Conservation (phyloP, 2,797 vertebrate genomes). For the Pseudomugil tenellus region DNA sequence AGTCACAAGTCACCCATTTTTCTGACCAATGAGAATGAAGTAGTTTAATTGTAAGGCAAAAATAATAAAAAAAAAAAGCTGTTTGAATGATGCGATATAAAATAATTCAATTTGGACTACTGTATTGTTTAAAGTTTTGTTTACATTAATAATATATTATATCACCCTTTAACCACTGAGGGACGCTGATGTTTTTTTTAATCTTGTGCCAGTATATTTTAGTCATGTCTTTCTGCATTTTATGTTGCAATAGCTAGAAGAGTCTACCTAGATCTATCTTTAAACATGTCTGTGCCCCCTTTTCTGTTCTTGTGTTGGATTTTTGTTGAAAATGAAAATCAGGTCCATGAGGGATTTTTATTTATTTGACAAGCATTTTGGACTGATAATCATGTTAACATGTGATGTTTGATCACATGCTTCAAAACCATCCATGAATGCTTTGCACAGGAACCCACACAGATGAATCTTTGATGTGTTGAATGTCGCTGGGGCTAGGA, state of each 20-base stretch:
- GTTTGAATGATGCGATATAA: constrained; percentile 45
- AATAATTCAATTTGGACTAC: constrained; percentile 68
- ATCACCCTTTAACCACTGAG: constrained; percentile 63
- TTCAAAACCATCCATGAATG: constrained; percentile 60
- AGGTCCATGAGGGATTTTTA: constrained; percentile 76
- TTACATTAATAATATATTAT: constrained; percentile 88
- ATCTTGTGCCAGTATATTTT: constrained; percentile 70
- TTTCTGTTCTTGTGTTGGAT: constrained; percentile 63
- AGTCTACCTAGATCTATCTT: constrained; percentile 83
- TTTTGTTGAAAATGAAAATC: constrained; percentile 78
- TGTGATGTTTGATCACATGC: constrained; percentile 69
- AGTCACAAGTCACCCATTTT: constrained; percentile 47
- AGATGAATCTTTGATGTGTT: constrained; percentile 64
- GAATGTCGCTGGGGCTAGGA: constrained; percentile 65
- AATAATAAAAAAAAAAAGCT: constrained; percentile 16
- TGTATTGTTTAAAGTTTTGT: constrained; percentile 81
- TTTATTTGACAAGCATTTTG: constrained; percentile 82
- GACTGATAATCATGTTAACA: constrained; percentile 79
- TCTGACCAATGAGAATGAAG: constrained; percentile 70
- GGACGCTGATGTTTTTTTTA: constrained; percentile 63
- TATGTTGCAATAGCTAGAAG: constrained; percentile 73
- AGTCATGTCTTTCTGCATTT: constrained; percentile 72
- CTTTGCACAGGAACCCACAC: constrained; percentile 77
- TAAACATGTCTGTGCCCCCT: constrained; percentile 65
- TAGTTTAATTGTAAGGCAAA: constrained; percentile 51